Evolutionary conservation across 2,113 vertebrate genomes (phyloP).

Genomic region (cattle (Bos taurus)): ARS-UCD2.0 NC_037351.1:57610501-57611000

Average conservation of each 20-base stretch:
- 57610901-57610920: not conserved
- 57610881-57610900: not conserved
- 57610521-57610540: not conserved
- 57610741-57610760: not conserved
- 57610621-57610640: not conserved
- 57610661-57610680: not conserved
- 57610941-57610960: not conserved
- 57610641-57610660: not conserved
- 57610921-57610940: not conserved
- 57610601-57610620: not conserved
- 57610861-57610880: not conserved
- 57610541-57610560: not conserved
- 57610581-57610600: slow-evolving; percentile 4
- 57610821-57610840: not conserved
- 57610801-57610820: not conserved
- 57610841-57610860: not conserved
- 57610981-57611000: no score
- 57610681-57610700: not conserved
- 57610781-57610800: not conserved
- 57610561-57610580: not conserved
- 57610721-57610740: not conserved
- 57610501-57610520: not conserved
- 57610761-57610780: not conserved
- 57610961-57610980: not conserved
- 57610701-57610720: not conserved